These are phyloP conservation scores for Nixonia krombeini DNA, from an alignment of 1,140 invertebrate genomes.

Conservation along the genomic window DNA sequence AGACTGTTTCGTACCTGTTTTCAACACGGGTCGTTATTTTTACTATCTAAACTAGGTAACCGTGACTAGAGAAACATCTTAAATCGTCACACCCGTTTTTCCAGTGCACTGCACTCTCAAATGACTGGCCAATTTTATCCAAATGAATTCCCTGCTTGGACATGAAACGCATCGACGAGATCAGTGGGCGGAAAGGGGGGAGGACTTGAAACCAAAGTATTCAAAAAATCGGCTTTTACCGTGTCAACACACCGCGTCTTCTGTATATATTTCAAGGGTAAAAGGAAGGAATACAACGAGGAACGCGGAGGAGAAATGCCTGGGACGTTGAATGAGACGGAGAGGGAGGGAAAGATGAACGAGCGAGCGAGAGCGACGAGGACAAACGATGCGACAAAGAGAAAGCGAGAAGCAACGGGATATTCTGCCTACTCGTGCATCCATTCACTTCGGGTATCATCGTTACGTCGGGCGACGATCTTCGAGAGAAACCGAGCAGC, in stretches of 20 bases:
- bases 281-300: slow-evolving; percentile 2
- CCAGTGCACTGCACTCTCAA: no score
- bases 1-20: no score
- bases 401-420: slow-evolving; percentile 1
- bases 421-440: slow-evolving; percentile 4
- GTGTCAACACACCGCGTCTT: background rate
- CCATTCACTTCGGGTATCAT: background rate
- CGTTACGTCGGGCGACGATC: background rate
- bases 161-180: no score
- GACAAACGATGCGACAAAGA: background rate
- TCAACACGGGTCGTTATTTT: no score
- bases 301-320: background rate
- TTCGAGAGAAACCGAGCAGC: background rate
- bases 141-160: no score
- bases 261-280: slow-evolving; percentile 1
- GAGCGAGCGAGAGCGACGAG: background rate
- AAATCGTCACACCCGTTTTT: no score
- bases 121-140: no score
- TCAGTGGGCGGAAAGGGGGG: no score
- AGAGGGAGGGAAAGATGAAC: background rate
- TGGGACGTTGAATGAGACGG: background rate
- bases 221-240: background rate
- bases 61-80: no score
- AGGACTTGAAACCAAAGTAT: no score
- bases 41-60: no score